Evolutionary conservation across 1,140 invertebrate species (phyloP).

Genomic region (Trichonephila clavipes): DNA sequence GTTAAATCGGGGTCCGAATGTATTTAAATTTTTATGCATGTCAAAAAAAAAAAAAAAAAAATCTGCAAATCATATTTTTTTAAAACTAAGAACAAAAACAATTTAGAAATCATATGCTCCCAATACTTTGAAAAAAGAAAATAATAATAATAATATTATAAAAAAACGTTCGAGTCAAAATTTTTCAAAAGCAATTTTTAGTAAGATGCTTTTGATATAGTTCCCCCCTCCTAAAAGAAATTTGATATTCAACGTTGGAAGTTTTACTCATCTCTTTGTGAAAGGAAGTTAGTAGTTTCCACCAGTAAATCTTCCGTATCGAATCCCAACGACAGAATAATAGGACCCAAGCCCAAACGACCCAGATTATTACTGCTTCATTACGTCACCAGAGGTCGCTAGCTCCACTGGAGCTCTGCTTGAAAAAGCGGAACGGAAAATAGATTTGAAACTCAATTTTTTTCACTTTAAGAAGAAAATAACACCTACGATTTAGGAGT

Average conservation of each 20-base stretch:
- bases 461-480: background rate
- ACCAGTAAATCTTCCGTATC: constrained; percentile 50
- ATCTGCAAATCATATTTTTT: no score
- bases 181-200: background rate
- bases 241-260: background rate
- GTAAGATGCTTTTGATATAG: background rate
- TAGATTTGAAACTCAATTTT: constrained; percentile 46
- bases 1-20: no score
- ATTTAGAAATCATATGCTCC: background rate
- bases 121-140: background rate
- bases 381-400: constrained; percentile 62
- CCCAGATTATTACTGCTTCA: constrained; percentile 68
- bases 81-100: no score
- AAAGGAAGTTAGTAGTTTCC: background rate
- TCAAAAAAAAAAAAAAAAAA: no score
- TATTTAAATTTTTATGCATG: no score
- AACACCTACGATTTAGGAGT: constrained; percentile 51
- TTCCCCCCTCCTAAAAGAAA: background rate
- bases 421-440: constrained; percentile 40
- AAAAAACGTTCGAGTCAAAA: background rate
- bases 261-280: background rate
- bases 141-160: background rate
- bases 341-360: constrained; percentile 57
- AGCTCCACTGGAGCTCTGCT: background rate
- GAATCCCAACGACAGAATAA: constrained; percentile 54